Percentiles rank a stretch among this genome's conserved stretches.
Evolutionary conservation across 2,113 vertebrate species (phyloP).

Genomic region (Bufo bufo): DNA sequence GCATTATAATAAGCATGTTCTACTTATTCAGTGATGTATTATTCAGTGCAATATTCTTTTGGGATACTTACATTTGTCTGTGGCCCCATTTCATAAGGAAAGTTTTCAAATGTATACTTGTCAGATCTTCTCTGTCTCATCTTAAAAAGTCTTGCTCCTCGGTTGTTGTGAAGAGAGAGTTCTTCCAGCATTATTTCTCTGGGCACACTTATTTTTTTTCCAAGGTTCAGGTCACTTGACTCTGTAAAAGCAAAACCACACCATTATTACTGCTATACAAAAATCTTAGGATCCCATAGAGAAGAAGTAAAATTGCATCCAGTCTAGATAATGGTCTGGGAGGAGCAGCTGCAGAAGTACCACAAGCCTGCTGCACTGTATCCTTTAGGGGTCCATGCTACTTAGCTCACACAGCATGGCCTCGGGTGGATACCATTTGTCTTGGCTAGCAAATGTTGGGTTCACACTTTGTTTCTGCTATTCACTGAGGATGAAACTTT

Average conservation of each 20-base stretch:
- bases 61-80: constrained; percentile 79
- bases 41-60: not conserved
- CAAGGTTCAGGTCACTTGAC: constrained; percentile 79
- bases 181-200: constrained; percentile 98
- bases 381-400: too few species aligned
- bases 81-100: constrained; percentile 79
- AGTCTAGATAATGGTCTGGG: too few species aligned
- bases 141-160: constrained; percentile 93
- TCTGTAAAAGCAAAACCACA: constrained; percentile 70
- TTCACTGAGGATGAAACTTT: too few species aligned
- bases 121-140: constrained; percentile 92
- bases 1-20: too few species aligned
- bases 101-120: constrained; percentile 92
- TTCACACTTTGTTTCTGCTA: too few species aligned
- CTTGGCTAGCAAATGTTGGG: too few species aligned
- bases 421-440: too few species aligned
- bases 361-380: too few species aligned
- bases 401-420: too few species aligned
- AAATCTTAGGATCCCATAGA: not conserved
- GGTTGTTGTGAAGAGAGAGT: constrained; percentile 86
- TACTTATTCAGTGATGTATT: not conserved
- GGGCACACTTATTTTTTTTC: constrained; percentile 88
- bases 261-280: constrained; percentile 6
- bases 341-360: too few species aligned
- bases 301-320: too few species aligned